These are phyloP conservation scores for Oriolus oriolus DNA, from an alignment of 2,113 vertebrate species.

Conservation along the genomic window DNA sequence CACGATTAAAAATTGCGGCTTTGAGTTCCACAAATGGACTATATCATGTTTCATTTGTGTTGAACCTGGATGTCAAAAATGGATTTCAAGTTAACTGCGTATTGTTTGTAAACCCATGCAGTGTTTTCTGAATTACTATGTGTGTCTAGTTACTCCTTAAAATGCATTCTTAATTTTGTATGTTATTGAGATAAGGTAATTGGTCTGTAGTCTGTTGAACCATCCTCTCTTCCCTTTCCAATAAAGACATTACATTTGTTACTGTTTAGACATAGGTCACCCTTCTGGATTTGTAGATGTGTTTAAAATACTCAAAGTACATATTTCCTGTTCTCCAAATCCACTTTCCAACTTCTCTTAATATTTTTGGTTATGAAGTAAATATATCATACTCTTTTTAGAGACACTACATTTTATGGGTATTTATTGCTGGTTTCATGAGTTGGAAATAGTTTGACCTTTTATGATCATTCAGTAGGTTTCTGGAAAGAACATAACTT, in stretches of 20 bases:
- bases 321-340: not conserved
- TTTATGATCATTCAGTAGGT: not conserved
- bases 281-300: not conserved
- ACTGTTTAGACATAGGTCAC: not conserved
- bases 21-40: not conserved
- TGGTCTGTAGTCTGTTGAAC: not conserved
- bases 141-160: not conserved
- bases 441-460: constrained; percentile 22
- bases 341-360: not conserved
- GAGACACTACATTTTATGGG: not conserved
- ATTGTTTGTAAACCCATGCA: not conserved
- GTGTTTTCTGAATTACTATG: not conserved
- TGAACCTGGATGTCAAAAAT: not conserved
- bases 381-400: constrained; percentile 3
- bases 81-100: not conserved
- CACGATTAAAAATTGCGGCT: not conserved
- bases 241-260: not conserved
- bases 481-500: not conserved
- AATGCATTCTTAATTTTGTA: not conserved
- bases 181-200: not conserved
- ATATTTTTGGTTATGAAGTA: not conserved
- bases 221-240: not conserved
- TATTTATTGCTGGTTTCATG: constrained; percentile 42
- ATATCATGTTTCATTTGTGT: not conserved
- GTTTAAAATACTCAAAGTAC: not conserved